Evolutionary conservation across 2,113 vertebrate genomes (phyloP), one percentile per base, ranked within the genome.

Genomic region (Psettodes erumei): DNA sequence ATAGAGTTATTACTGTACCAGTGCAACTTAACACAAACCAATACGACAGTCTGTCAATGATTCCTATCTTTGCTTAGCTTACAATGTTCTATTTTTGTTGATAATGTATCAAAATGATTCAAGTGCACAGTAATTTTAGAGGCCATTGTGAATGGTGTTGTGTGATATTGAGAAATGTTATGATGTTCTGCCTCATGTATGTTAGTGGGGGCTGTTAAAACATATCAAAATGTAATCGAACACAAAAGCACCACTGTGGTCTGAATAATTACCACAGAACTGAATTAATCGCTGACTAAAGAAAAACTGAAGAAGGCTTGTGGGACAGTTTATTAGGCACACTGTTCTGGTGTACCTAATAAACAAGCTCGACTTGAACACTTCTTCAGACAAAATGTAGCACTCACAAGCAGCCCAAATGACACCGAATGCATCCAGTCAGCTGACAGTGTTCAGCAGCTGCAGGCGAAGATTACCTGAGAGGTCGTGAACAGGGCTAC

Each of bases 211-310:
- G 8, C 38, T 61, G 33, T 30, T 1, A 37, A 65, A 59, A 48
- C 33, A 19, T 13, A 23, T 66, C 19, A 40, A 62, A 47, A 56
- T 27, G 28, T 7, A 67, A 54, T 47, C 18, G 3, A n/a, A 32
- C 32, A 30, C 18, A 61, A 68, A 48, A 69, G 16, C 70, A 55
- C 7, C 35, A 53, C 35, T 30, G 28, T 35, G 42, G 42, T 19
- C 60, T 35, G 9, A 59, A 51, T 40, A 38, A 51, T 28, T 32
- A 71, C 12, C 40, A 48, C 5, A 18, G 6, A 47, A 19, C 5
- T 11, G 42, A 48, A 16, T n/a, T 48, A 23, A 58, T 2, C 9
- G 47, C n/a, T 47, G 32, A 38, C 68, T 59, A 33, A 59, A 64
- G 28, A 32, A n/a, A 48, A 35, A 64, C 28, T 12, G 16, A 48